Evolutionary conservation across 2,797 vertebrate genomes (phyloP), one percentile per base, ranked within the genome.

Genomic region (Champsocephalus gunnari): DNA sequence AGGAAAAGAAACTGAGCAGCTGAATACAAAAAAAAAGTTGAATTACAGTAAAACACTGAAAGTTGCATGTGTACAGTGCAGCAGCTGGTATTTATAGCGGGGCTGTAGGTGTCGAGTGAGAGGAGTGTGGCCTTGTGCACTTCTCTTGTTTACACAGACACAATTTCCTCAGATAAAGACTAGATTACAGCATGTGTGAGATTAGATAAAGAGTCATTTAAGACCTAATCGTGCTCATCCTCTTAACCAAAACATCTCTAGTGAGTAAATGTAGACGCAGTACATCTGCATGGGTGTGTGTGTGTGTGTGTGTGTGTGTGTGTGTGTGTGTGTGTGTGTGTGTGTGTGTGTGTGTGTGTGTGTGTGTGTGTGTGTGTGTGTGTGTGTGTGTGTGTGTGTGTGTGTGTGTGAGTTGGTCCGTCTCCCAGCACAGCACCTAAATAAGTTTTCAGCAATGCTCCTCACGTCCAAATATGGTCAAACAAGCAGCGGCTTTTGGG

Each of bases 91-190:
- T 92, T 92, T 91, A 87, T 88, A 92, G 90, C 59, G 38, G 69
- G 85, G 83, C 71, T 83, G 90, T 89, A 91, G 90, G 90, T 91
- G 89, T 89, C 45, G 60, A 86, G 83, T 87, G 89, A 91, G 85
- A 78, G 84, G 85, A 91, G 83, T 79, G 86, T 82, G 86, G 79
- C 83, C 85, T 88, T 72, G 57, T 79, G 80, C 55, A 75, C 81
- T 70, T 80, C 84, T 83, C 79, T 78, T 84, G 76, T 93, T 90
- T 87, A 73, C 69, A 79, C 77, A 0, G 34, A 88, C 77, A 77
- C 77, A 81, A 75, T 87, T 86, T 88, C 54, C 67, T 75, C 73
- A 43, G 83, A 91, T 87, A 89, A 86, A 80, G 84, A 87, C 66
- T 16, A 76, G 88, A 92, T 90, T 85, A 84, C 70, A 57, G 77